Evolutionary conservation across 1,140 invertebrate species (phyloP), one percentile per base, ranked within the genome.

Genomic region (Trichonephila inaurata): DNA sequence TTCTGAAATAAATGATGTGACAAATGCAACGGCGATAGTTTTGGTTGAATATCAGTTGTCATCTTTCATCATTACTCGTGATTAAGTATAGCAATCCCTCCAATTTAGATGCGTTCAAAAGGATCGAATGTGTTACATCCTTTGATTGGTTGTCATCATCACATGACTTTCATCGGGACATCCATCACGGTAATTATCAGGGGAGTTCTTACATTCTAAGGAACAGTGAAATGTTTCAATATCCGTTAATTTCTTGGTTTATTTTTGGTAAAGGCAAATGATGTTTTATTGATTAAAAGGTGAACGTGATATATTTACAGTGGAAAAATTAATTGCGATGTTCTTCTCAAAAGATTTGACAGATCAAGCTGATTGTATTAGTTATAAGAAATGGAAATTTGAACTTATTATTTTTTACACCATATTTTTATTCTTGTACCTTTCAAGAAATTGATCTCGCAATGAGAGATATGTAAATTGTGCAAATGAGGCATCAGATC

Each of bases 141-240:
- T 44, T 28, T 83, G 82, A 83, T 60, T 58, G 82, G 82, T 83
- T 60, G 82, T 60, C 82, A 83, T 83, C 82, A 58, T 83, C 82
- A 58, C 82, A n/a, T 58, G 82, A 60, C 8, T 60, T n/a, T 18
- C 40, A 58, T 19, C 51, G n/a, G 4, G 16, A 14, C 82, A 83
- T 83, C 82, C 21, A 83, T 83, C 82, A 58, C 2, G 16, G 14
- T 18, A 77, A 16, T 18, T 77, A 77, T 77, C 72, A 77, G 5
- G 72, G 28, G 72, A 77, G 33, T 77, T 77, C 72, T 77, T 77
- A 33, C 28, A 40, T 16, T 40, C 33, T 16, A 77, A 33, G 72
- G 33, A 64, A 51, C 51, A 51, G 51, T 51, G 10, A 51, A 51
- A 51, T 10, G 10, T 51, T 51, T 51, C 51, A 51, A 51, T 10